Evolutionary conservation across 2,888 invertebrate genomes (phyloP).

Genomic region (Caenorhabditis imperialis): DNA sequence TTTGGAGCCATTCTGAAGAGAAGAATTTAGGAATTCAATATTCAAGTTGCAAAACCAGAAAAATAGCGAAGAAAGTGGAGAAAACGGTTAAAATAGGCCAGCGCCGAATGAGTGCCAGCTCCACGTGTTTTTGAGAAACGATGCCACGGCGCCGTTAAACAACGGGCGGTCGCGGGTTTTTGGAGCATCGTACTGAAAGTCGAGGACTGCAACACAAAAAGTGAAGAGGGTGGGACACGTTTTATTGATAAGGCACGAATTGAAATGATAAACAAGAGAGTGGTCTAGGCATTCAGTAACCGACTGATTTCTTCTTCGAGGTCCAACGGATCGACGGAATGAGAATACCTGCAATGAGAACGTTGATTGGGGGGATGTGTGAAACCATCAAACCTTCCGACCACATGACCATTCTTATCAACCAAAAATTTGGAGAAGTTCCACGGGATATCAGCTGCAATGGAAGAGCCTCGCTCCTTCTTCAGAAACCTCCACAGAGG

Average conservation of each 20-base stretch:
- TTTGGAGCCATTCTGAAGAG: conserved; percentile 89
- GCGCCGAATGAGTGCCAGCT: conserved; percentile 11
- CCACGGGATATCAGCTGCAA: conserved; percentile 85
- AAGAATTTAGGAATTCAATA: not conserved
- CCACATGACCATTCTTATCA: conserved; percentile 79
- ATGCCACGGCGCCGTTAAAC: conserved; percentile 23
- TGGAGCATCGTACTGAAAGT: conserved; percentile 35
- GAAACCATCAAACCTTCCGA: too few species aligned
- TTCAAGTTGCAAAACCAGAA: not conserved
- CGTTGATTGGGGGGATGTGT: too few species aligned
- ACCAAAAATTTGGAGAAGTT: conserved; percentile 91
- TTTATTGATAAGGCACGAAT: too few species aligned
- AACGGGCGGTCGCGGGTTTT: conserved; percentile 8
- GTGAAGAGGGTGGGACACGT: conserved; percentile 8
- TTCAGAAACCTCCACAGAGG: conserved; percentile 82
- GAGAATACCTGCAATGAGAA: conserved; percentile 63
- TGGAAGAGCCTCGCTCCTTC: conserved; percentile 79
- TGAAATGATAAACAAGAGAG: too few species aligned
- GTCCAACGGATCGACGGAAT: conserved; percentile 70
- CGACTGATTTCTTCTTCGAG: conserved; percentile 69
- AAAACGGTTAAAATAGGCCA: not conserved
- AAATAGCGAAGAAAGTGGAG: conserved; percentile 4
- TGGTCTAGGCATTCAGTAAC: conserved; percentile 35
- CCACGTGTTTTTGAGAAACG: conserved; percentile 23
- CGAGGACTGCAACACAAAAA: not conserved